A percentile compares a stretch with the other conserved stretches of the same genome.
These are phyloP conservation scores for Takifugu rubripes DNA, from an alignment of 2,797 vertebrate genomes.

Conservation along the genomic window DNA sequence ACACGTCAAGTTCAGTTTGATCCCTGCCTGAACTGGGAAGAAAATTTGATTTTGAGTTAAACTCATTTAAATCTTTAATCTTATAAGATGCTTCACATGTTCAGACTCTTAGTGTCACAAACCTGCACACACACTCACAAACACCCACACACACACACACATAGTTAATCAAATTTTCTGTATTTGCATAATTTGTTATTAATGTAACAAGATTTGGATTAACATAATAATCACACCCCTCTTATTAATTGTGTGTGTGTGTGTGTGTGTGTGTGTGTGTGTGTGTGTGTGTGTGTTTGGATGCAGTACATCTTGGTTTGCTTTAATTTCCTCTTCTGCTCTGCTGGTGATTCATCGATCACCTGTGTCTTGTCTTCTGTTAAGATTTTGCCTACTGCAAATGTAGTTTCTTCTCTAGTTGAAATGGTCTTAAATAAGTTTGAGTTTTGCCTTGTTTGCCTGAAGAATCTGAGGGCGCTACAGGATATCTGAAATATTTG, in stretches of 20 bases:
- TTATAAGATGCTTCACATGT: slow-evolving; percentile 1
- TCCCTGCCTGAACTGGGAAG: not conserved
- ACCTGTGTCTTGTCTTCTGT: slow-evolving; percentile 4
- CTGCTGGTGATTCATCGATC: not conserved
- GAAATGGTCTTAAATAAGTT: too few species aligned
- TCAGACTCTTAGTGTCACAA: not conserved
- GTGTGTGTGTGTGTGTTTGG: slow-evolving; percentile 6
- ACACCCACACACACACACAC: too few species aligned
- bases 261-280: slow-evolving; percentile 13
- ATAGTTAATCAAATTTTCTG: not conserved
- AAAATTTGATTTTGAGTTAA: not conserved
- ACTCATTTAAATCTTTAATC: slow-evolving; percentile 3
- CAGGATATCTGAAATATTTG: too few species aligned
- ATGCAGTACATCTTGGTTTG: not conserved
- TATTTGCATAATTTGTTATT: not conserved
- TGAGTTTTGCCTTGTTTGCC: too few species aligned
- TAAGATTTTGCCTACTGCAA: too few species aligned
- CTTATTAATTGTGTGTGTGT: slow-evolving; percentile 8
- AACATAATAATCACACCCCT: not conserved
- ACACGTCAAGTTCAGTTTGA: not conserved
- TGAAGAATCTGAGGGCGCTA: too few species aligned
- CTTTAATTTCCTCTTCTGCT: not conserved
- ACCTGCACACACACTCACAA: not conserved
- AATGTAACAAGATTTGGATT: too few species aligned
- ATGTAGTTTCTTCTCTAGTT: too few species aligned